phyloP scores from a whole-genome alignment of 2,797 vertebrate genomes.

The Nannoperca australis region DNA sequence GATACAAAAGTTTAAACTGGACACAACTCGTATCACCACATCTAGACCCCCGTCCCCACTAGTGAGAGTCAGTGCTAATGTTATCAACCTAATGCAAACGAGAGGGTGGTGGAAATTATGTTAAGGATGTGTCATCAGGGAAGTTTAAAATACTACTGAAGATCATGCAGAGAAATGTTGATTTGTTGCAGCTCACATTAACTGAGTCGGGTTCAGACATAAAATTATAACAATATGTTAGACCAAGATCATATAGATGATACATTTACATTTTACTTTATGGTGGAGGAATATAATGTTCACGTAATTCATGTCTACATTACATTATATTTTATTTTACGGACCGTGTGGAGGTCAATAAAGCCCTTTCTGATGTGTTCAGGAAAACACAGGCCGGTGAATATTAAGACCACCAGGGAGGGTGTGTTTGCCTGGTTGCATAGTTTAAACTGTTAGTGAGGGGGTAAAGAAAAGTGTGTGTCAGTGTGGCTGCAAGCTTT shows the following conservation, averaged over 20 bases:
- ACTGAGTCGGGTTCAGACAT: too few relatives aligned
- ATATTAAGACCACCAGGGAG: constrained; percentile 20
- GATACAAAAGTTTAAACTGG: background rate
- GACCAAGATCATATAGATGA: too few relatives aligned
- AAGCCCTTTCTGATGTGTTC: constrained; percentile 23
- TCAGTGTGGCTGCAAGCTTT: constrained; percentile 12
- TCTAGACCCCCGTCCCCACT: background rate
- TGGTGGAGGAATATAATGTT: constrained; percentile 20
- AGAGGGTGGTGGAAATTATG: too few relatives aligned
- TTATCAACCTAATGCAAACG: background rate
- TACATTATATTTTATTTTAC: constrained; percentile 23
- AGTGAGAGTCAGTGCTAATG: background rate
- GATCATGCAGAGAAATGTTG: too few relatives aligned
- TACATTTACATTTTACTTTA: background rate
- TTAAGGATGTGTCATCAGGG: too few relatives aligned
- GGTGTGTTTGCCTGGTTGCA: constrained; percentile 7
- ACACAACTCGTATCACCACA: too few relatives aligned
- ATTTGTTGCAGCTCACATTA: too few relatives aligned
- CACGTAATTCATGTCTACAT: constrained; percentile 32
- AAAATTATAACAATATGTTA: too few relatives aligned
- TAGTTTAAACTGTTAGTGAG: constrained; percentile 17
- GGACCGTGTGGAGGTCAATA: background rate
- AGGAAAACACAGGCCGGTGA: constrained; percentile 4
- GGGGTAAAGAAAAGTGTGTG: constrained; percentile 27
- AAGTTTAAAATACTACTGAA: too few relatives aligned